A percentile compares a stretch with the other conserved stretches of the same genome.
Conservation (phyloP, 2,888 invertebrate species). For the Macrosoma leucophasiata region DNA sequence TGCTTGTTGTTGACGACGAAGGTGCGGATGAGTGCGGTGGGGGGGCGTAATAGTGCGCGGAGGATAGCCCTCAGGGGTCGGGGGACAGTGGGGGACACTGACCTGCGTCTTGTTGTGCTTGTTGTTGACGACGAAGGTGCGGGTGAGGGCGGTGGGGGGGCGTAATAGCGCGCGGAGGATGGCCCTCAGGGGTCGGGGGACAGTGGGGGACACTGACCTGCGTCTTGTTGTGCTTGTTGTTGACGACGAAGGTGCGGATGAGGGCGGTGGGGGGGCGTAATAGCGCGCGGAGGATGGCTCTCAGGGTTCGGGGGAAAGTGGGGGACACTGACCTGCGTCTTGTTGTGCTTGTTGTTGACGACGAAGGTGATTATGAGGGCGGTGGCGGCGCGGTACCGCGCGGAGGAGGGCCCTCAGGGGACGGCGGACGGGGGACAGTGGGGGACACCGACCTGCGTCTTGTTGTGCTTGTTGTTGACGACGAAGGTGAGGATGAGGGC, state of each 20-base stretch:
- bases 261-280: conserved; percentile 87
- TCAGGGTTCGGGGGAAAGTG: no score
- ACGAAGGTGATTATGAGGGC: conserved; percentile 93
- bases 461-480: conserved; percentile 91
- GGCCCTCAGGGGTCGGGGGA: no score
- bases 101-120: no score
- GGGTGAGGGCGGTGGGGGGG: no score
- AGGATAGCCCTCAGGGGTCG: no score
- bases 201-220: no score
- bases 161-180: no score
- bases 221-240: conserved; percentile 88
- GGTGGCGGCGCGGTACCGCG: conserved; percentile 85
- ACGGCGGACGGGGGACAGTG: no score
- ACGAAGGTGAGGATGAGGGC: conserved; percentile 93
- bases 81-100: no score
- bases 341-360: conserved; percentile 91
- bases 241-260: conserved; percentile 92
- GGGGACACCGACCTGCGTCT: conserved; percentile 65
- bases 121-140: no score
- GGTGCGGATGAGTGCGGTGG: conserved; percentile 91
- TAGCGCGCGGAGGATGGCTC: conserved; percentile 80
- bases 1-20: conserved; percentile 93
- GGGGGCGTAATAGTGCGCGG: conserved; percentile 83
- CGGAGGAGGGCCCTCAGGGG: no score
- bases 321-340: conserved; percentile 71